Base-by-base conservation (phyloP, 2,113 vertebrate species). In the Electrona antarctica region DNA sequence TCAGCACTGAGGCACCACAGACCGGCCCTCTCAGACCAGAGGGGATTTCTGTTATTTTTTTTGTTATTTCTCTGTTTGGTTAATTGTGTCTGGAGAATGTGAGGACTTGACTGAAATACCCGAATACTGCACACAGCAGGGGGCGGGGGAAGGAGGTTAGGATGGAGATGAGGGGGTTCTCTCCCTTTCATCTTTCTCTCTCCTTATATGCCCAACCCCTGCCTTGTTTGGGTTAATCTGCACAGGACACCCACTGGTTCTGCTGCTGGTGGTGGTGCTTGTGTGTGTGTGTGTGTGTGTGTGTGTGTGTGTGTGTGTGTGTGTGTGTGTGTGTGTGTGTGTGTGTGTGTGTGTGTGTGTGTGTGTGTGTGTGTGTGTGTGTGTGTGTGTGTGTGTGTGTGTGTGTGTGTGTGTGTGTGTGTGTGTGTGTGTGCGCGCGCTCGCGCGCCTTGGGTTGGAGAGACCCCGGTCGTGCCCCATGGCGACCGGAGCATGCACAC, bases 201-300 rank as follows among this genome's bases (percentile, higher is more conserved):
- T 58, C 59, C 8, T 14, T 66, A 60, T 69, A 74, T 74, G 59
- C 72, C 62, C 68, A 14, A 29, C 79, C 65, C 64, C 51, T 65
- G 74, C 76, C 82, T 73, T 81, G 66, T 75, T 88, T 79, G 84
- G 85, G 87, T 71, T 78, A 71, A 85, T 84, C 84, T 87, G 85
- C 78, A 85, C 67, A 87, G 84, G 64, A 67, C 8, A 41, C 33
- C 33, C 5, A 41, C 33, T 41, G 33, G 3, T 41, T 41, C 33
- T 41, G 33, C 14, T 7, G 60, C 58, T 60, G 46, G 33, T 67
- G 33, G 21, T 21, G 21, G 21, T 21, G 21, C 21, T 21, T 41
- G 33, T 41, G 33, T 41, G 33, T 41, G 33, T 41, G 33, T 41
- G 33, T 2, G 29, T 2, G 29, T n/a, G n/a, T n/a, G n/a, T n/a